Evolutionary conservation across 2,888 invertebrate genomes (phyloP), one percentile per base, ranked within the genome.

Genomic region (Acleris laterana): DNA sequence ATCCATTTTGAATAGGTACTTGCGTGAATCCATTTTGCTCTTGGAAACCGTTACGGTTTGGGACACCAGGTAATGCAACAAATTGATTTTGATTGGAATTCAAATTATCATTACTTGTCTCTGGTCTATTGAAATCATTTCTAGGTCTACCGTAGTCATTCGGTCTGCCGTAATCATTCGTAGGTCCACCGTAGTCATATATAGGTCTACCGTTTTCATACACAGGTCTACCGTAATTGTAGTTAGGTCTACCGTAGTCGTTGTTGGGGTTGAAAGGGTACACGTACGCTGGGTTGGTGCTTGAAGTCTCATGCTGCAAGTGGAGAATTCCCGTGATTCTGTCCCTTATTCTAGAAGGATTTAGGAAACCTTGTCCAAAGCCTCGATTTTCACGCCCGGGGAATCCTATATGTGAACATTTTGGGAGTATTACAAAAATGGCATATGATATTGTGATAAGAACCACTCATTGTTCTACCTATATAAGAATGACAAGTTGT

Each of bases 341-440:
- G 7, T 81, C 68, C 11, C 69, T 70, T 42, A 84, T 60, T 63
- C 79, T 78, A 20, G 72, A 77, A 3, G 77, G 69, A 9, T 72
- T 72, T 13, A 76, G 74, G 5, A 80, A 53, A 28, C 78, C 38
- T 74, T 76, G 28, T n/a, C 75, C 74, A 5, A 80, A 53, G 32
- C 78, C 38, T 74, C 76, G 28, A 75, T 80, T 77, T 25, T 80
- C 78, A 46, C 82, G 75, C 72, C 74, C 77, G 13, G 78, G 80
- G 70, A 79, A 85, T 69, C 84, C 88, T 87, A 80, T 32, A 63
- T 58, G 53, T 49, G 57, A 72, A 60, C 5, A 48, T 50, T 32
- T 17, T n/a, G 32, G 25, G 17, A 11, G 9, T 66, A 7, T 62
- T 66, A 61, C 32, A 49, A 58, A 13, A 7, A 25, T 25, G 6